Conservation (phyloP, 1,140 invertebrate species). For the Mylabris phalerata region DNA sequence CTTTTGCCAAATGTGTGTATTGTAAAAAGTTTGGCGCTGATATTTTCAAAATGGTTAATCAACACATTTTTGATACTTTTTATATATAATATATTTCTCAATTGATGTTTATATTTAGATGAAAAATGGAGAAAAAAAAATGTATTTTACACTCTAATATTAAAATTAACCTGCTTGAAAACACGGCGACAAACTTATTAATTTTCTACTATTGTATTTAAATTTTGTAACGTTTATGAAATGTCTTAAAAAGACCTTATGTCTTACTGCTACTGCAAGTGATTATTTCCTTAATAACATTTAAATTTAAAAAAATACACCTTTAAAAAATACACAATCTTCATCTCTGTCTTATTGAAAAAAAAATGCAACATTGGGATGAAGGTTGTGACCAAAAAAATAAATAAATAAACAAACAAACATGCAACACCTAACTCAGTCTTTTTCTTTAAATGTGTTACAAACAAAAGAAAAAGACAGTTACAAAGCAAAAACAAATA, state of each 20-base stretch:
- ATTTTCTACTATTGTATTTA: constrained; percentile 7
- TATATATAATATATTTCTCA: constrained; percentile 30
- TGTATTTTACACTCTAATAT: constrained; percentile 22
- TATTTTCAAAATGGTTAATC: constrained; percentile 12
- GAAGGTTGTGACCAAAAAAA: constrained; percentile 34
- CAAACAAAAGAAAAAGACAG: neutral
- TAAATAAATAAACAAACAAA: constrained; percentile 30
- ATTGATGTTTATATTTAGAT: constrained; percentile 28
- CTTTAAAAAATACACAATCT: constrained; percentile 30
- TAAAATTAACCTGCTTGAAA: constrained; percentile 25
- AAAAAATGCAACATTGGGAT: constrained; percentile 20
- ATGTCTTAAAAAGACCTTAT: constrained; percentile 40
- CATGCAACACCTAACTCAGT: constrained; percentile 37
- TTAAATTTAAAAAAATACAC: constrained; percentile 32
- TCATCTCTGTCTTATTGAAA: constrained; percentile 3
- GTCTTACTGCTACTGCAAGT: constrained; percentile 41
- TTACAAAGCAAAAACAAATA: constrained; percentile 29
- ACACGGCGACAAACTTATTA: constrained; percentile 21
- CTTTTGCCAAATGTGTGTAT: constrained; percentile 6
- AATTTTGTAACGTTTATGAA: constrained; percentile 32
- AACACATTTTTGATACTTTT: constrained; percentile 40
- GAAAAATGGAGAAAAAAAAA: constrained; percentile 26
- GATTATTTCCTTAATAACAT: constrained; percentile 39
- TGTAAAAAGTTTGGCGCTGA: constrained; percentile 13
- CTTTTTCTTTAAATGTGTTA: neutral